phyloP scores from a whole-genome alignment of 2,888 invertebrate species.

The Asteroscopus sphinx region DNA sequence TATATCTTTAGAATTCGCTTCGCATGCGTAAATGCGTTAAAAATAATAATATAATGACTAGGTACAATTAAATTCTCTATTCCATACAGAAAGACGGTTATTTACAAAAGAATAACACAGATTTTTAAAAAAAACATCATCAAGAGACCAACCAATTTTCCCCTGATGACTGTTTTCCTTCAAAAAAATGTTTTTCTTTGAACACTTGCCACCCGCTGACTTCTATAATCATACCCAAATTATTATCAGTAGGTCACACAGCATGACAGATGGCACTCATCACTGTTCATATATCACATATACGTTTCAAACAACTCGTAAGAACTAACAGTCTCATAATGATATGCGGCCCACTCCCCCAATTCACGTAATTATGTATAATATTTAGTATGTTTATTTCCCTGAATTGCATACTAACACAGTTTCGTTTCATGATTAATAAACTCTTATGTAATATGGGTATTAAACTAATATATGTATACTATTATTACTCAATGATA shows the following conservation, averaged over 20 bases:
- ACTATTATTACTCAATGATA: constrained; percentile 40
- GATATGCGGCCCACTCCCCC: constrained; percentile 70
- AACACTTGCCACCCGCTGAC: neutral
- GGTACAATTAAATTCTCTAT: too few species aligned
- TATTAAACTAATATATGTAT: constrained; percentile 43
- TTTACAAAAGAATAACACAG: too few species aligned
- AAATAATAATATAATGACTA: too few species aligned
- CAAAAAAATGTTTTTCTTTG: constrained; percentile 9
- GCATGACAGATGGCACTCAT: constrained; percentile 35
- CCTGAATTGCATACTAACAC: constrained; percentile 64
- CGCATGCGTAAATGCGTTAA: too few species aligned
- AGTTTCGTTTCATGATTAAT: constrained; percentile 50
- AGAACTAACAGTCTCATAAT: constrained; percentile 34
- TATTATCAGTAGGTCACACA: constrained; percentile 33
- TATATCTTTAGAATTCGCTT: too few species aligned
- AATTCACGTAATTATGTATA: constrained; percentile 67
- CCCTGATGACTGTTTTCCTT: too few species aligned
- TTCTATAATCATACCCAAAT: constrained; percentile 23
- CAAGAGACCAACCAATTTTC: too few species aligned
- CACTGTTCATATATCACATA: constrained; percentile 4
- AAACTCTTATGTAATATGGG: constrained; percentile 30
- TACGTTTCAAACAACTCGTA: constrained; percentile 25
- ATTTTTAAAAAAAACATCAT: neutral
- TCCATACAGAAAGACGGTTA: too few species aligned
- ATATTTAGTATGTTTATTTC: constrained; percentile 62